Evolutionary conservation across 2,888 invertebrate species (phyloP).

Genomic region (Philonicus albiceps): DNA sequence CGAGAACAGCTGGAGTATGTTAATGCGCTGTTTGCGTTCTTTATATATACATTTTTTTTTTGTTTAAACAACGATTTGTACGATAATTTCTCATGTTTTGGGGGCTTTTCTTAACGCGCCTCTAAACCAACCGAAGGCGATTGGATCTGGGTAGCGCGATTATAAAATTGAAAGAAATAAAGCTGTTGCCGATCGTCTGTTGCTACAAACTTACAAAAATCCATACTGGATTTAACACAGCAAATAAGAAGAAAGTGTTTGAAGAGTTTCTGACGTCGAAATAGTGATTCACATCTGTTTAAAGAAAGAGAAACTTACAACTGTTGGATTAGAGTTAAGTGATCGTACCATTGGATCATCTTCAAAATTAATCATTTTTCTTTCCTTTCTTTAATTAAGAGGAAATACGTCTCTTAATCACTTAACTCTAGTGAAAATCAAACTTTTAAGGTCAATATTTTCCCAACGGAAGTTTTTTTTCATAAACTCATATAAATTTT

Average conservation of each 20-base stretch:
- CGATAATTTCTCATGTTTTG: neutral
- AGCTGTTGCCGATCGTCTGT: neutral
- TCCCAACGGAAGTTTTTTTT: neutral
- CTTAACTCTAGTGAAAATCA: neutral
- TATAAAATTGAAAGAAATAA: neutral
- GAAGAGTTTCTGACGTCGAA: neutral
- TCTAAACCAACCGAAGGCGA: neutral
- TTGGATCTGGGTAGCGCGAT: neutral
- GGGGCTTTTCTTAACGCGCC: neutral
- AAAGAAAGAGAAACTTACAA: neutral
- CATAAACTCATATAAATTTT: neutral
- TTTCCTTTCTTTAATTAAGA: neutral
- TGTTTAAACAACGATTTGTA: neutral
- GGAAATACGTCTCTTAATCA: neutral
- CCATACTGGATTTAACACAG: neutral
- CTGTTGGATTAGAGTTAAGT: neutral
- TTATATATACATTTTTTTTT: neutral
- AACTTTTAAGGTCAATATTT: neutral
- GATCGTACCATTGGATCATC: neutral
- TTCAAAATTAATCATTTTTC: neutral
- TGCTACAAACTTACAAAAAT: neutral
- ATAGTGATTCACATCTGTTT: neutral
- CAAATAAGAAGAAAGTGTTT: neutral
- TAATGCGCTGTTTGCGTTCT: neutral
- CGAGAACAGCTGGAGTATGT: neutral